A percentile compares a stretch with the other conserved stretches of the same genome.
These are phyloP conservation scores for Aythya baeri DNA, from an alignment of 2,113 vertebrate species.

Conservation along the genomic window DNA sequence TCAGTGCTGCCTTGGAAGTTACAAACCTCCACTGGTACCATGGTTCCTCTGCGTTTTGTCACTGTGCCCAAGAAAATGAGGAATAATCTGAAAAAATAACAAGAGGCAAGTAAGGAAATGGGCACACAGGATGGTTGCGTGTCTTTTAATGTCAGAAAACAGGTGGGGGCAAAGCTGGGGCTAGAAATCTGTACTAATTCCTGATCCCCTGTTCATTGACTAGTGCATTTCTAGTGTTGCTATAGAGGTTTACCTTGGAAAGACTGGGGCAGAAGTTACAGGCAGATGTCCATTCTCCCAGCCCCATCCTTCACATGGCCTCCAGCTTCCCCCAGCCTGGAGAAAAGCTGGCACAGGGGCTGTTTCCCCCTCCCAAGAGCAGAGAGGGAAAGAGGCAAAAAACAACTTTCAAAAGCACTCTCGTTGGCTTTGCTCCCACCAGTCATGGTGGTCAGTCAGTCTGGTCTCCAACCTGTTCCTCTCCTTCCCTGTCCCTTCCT, in stretches of 20 bases:
- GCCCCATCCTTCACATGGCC: not conserved
- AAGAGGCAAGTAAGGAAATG: not conserved
- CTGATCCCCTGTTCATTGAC: not conserved
- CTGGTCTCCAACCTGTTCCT: not conserved
- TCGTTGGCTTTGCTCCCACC: not conserved
- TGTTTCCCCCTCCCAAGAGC: not conserved
- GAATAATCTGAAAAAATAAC: not conserved
- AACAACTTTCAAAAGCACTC: not conserved
- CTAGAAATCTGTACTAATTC: not conserved
- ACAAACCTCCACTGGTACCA: fast-evolving
- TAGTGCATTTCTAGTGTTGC: not conserved
- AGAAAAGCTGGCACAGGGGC: not conserved
- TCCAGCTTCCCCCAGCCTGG: not conserved
- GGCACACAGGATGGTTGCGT: fast-evolving
- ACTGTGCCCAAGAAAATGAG: not conserved
- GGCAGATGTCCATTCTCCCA: not conserved
- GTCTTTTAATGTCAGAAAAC: not conserved
- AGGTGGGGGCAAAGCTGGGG: not conserved
- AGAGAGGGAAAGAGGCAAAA: not conserved
- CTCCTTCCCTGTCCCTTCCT: not conserved
- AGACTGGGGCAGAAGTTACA: not conserved
- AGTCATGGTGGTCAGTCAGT: fast-evolving
- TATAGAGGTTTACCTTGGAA: not conserved
- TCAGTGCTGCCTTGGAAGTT: fast-evolving
- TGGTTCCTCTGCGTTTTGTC: not conserved